phyloP scores from a whole-genome alignment of 2,113 vertebrate species.

The Struthidea cinerea region DNA sequence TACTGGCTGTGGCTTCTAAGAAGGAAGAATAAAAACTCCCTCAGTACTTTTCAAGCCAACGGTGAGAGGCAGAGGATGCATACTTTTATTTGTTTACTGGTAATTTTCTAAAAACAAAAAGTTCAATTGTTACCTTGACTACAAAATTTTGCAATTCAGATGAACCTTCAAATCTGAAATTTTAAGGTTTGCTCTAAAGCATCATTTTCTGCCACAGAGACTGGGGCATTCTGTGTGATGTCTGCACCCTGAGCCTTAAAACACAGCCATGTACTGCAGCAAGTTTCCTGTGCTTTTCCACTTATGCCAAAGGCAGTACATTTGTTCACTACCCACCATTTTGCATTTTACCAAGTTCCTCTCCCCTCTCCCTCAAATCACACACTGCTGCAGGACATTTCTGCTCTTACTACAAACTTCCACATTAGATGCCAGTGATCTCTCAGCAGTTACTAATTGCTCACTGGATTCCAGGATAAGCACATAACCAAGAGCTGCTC shows the following conservation, averaged over 20 bases:
- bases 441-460: neutral
- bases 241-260: neutral
- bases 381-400: rapidly evolving
- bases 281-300: neutral
- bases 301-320: neutral
- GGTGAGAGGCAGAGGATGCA: neutral
- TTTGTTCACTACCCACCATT: neutral
- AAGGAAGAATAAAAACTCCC: neutral
- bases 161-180: neutral
- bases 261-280: neutral
- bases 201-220: neutral
- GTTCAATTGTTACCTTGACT: neutral
- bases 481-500: neutral
- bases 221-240: neutral
- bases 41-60: neutral
- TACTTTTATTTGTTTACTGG: neutral
- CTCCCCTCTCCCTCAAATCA: neutral
- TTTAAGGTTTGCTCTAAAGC: neutral
- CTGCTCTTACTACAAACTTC: neutral
- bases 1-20: neutral
- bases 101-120: neutral
- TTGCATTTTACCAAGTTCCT: neutral
- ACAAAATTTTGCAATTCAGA: neutral
- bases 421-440: neutral
- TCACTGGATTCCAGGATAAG: neutral